Evolutionary conservation across 2,113 vertebrate genomes (phyloP), one percentile per base, ranked within the genome.

Genomic region (Australoheros scitulus): DNA sequence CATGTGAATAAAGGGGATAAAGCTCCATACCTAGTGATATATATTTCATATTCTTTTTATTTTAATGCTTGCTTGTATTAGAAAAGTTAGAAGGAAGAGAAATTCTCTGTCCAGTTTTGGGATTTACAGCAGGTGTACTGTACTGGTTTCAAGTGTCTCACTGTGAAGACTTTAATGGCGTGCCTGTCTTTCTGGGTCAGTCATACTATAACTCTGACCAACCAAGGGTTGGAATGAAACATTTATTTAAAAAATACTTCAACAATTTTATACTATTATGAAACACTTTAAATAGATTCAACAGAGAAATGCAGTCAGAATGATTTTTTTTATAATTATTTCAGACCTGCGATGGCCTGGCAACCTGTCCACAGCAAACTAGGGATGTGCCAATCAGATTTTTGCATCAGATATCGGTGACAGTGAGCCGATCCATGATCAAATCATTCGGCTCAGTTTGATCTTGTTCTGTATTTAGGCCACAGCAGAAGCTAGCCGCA

Each of bases 31-130:
- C 57, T n/a, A 86, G 89, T 86, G 83, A 36, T 74, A 82, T 84
- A 85, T 83, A 88, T 85, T 82, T 76, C 26, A 88, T 60, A 82
- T 65, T 77, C 2, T 84, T 83, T 76, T 87, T 88, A 91, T 78
- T 90, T 87, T 72, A 72, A 91, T 86, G 84, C 80, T 77, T 76
- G 41, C 52, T 61, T 58, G 77, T 64, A 85, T 88, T 87, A 83
- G 47, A 38, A 70, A 83, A 90, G 74, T 80, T 83, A 88, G 72
- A 87, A 85, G 86, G 55, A 75, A 56, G 75, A 77, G 64, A 78
- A 84, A 80, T 85, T 79, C 76, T 75, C 58, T 29, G 20, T 86
- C 32, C 76, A 41, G 0, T 61, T n/a, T 11, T 72, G 6, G 26
- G 43, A 32, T 26, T 52, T 70, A 8, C 15, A 70, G 65, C 32